Conservation (phyloP, 2,888 invertebrate species). For the Ormyrus labotus region DNA sequence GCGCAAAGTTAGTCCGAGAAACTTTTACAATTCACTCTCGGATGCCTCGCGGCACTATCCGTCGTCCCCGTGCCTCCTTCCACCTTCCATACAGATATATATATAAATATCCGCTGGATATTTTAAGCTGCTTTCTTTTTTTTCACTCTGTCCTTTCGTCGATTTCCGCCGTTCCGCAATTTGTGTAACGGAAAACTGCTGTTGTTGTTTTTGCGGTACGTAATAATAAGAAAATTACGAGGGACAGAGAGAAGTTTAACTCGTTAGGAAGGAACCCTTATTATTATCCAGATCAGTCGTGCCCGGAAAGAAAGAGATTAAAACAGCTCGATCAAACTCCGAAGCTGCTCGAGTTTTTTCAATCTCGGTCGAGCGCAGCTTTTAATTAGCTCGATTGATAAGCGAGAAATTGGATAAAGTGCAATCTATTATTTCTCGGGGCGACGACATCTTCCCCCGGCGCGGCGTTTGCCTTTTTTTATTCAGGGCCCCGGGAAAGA, state of each 20-base stretch:
- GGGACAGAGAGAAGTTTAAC: slow-evolving; percentile 1
- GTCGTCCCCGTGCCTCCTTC: background rate
- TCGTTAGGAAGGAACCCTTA: slow-evolving; percentile 40
- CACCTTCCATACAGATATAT: background rate
- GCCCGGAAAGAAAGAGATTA: slow-evolving; percentile 36
- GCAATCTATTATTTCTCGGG: slow-evolving; percentile 30
- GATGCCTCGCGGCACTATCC: slow-evolving; percentile 37
- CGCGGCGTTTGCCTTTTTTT: slow-evolving; percentile 28
- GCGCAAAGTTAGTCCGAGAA: slow-evolving; percentile 60
- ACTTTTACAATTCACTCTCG: slow-evolving; percentile 63
- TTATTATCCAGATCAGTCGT: slow-evolving; percentile 37
- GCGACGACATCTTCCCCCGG: background rate
- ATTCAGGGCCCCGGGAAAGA: background rate
- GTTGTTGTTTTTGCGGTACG: background rate
- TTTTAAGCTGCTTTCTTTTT: slow-evolving; percentile 25
- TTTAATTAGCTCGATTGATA: slow-evolving; percentile 53
- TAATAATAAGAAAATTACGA: background rate
- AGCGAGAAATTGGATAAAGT: slow-evolving; percentile 54
- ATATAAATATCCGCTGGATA: slow-evolving; percentile 4
- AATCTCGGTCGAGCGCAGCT: slow-evolving; percentile 8
- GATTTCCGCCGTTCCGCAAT: background rate
- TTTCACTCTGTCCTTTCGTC: background rate
- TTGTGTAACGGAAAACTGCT: background rate
- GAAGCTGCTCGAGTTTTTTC: slow-evolving; percentile 27
- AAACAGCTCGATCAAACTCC: slow-evolving; percentile 29